Conservation (phyloP, 1,140 invertebrate species). For the Drosophila willistoni region DNA sequence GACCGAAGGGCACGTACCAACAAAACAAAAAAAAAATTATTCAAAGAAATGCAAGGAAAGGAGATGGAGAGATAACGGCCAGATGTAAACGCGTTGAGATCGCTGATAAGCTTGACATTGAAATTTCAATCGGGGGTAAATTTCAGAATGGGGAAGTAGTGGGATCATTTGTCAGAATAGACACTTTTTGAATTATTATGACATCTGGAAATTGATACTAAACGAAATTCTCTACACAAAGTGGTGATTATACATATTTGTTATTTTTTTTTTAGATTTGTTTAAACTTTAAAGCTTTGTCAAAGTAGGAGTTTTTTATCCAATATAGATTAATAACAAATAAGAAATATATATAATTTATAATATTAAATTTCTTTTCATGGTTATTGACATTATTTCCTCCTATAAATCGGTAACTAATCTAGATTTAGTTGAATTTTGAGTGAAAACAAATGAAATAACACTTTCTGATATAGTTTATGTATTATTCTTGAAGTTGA, state of each 20-base stretch:
- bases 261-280: no score
- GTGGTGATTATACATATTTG: neutral
- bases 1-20: conserved; percentile 36
- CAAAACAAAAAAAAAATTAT: conserved; percentile 8
- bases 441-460: no score
- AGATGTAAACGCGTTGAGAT: neutral
- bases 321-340: no score
- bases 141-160: neutral
- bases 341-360: no score
- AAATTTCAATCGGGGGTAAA: conserved; percentile 8
- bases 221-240: neutral
- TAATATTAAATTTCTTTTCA: no score
- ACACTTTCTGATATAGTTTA: no score
- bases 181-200: conserved; percentile 26
- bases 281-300: no score
- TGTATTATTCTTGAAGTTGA: no score
- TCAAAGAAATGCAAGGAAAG: neutral
- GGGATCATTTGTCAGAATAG: conserved; percentile 21
- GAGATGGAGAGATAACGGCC: neutral
- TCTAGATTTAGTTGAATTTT: no score
- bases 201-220: conserved; percentile 16
- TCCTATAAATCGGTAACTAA: no score
- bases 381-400: no score
- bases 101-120: conserved; percentile 41
- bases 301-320: no score